A percentile compares a stretch with the other conserved stretches of the same genome.
Evolutionary conservation across 37 sponge, comb jelly and placozoan genomes (phyloP).

Genomic region (Amphimedon queenslandica): DNA sequence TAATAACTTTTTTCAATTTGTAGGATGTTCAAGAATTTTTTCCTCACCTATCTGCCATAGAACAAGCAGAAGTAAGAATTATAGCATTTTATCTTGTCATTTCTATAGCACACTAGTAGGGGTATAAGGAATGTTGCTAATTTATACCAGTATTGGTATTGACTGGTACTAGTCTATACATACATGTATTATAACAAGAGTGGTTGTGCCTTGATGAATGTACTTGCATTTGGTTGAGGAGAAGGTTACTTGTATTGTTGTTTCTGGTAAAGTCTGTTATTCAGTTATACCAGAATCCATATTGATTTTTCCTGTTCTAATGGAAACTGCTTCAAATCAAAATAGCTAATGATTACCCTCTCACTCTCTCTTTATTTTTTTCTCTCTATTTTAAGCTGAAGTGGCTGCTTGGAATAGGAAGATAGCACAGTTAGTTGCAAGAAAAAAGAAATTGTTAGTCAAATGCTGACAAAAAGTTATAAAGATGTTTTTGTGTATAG

Average conservation of each 20-base stretch:
- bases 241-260: constrained; percentile 62
- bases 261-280: constrained; percentile 68
- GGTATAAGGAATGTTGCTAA: not conserved
- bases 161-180: no score
- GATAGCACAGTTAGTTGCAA: constrained; percentile 50
- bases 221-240: constrained; percentile 64
- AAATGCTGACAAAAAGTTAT: not conserved
- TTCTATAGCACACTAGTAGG: not conserved
- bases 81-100: not conserved
- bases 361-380: not conserved
- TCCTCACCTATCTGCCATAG: constrained; percentile 65
- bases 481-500: constrained; percentile 12
- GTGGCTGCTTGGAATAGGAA: constrained; percentile 63
- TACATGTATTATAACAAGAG: not conserved
- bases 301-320: constrained; percentile 65
- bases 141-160: not conserved
- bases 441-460: constrained; percentile 73
- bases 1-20: not conserved
- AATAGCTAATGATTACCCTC: not conserved
- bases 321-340: constrained; percentile 72
- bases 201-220: not conserved
- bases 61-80: constrained; percentile 39
- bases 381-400: constrained; percentile 34
- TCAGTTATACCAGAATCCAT: constrained; percentile 47
- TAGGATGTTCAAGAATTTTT: constrained; percentile 90